Percentiles rank a stretch among this genome's conserved stretches.
Evolutionary conservation across 92 coral and sea anemone genomes (phyloP).

Genomic region (Porites evermanni): DNA sequence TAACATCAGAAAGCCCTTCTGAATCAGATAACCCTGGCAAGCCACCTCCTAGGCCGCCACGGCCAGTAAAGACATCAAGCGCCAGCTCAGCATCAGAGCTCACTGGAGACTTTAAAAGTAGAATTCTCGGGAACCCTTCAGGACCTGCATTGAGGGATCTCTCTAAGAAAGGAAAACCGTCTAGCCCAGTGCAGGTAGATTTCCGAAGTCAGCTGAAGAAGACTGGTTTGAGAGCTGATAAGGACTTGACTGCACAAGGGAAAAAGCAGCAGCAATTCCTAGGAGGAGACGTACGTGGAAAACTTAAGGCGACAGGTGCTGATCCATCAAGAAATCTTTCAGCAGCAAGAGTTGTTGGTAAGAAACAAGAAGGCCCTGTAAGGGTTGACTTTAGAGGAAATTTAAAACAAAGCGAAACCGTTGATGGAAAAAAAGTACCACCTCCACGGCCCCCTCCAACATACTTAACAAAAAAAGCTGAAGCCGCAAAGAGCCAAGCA

Average conservation of each 20-base stretch:
- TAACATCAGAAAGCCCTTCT: slow-evolving; percentile 48
- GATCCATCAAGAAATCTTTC: slow-evolving; percentile 49
- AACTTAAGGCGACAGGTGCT: slow-evolving; percentile 62
- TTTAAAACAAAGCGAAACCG: slow-evolving; percentile 7
- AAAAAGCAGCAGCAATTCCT: slow-evolving; percentile 12
- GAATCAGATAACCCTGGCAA: slow-evolving; percentile 27
- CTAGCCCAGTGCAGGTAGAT: slow-evolving; percentile 73
- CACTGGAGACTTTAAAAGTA: slow-evolving; percentile 32
- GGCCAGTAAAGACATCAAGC: slow-evolving; percentile 11
- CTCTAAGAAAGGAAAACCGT: slow-evolving; percentile 32
- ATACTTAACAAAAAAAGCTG: slow-evolving; percentile 45
- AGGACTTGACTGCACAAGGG: slow-evolving; percentile 40
- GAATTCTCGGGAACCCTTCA: slow-evolving; percentile 34
- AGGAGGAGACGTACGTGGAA: slow-evolving; percentile 41
- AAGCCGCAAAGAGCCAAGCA: slow-evolving; percentile 12
- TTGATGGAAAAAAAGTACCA: slow-evolving; percentile 1
- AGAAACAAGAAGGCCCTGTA: slow-evolving; percentile 41
- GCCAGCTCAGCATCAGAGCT: slow-evolving; percentile 19
- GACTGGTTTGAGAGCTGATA: slow-evolving; percentile 65
- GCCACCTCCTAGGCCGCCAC: slow-evolving; percentile 36
- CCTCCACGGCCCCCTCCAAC: slow-evolving; percentile 45
- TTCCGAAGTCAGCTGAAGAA: slow-evolving; percentile 77
- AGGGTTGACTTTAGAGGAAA: slow-evolving; percentile 63
- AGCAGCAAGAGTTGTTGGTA: slow-evolving; percentile 23
- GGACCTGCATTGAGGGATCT: slow-evolving; percentile 31